Evolutionary conservation across 2,113 vertebrate genomes (phyloP).

Genomic region (Clarias gariepinus): DNA sequence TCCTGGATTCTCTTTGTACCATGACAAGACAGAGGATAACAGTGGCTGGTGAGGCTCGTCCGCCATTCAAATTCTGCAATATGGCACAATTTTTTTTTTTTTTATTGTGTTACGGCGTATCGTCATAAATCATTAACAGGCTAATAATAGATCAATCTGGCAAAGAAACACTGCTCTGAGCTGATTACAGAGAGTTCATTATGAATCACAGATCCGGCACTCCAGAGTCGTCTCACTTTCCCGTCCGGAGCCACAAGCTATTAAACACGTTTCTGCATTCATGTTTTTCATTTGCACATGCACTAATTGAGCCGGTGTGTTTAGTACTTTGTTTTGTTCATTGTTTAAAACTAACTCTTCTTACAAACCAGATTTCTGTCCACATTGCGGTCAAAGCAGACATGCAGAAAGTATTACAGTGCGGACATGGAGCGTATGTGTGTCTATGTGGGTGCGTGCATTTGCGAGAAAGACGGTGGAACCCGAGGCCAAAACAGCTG

Average conservation of each 20-base stretch:
- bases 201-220: not conserved
- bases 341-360: not conserved
- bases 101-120: slow-evolving; percentile 1
- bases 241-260: not conserved
- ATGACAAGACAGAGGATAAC: not conserved
- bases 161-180: not conserved
- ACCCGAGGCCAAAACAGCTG: slow-evolving; percentile 3
- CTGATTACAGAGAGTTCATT: not conserved
- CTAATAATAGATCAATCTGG: not conserved
- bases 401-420: slow-evolving; percentile 34
- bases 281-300: not conserved
- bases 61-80: not conserved
- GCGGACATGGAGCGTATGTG: not conserved
- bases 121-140: slow-evolving; percentile 1
- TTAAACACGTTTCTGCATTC: not conserved
- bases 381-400: slow-evolving; percentile 1
- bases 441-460: slow-evolving; percentile 8
- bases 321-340: not conserved
- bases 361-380: slow-evolving; percentile 11
- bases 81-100: no score
- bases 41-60: not conserved
- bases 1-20: not conserved
- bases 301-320: not conserved
- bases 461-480: not conserved
- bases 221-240: not conserved